Evolutionary conservation across 2,113 vertebrate genomes (phyloP), one percentile per base, ranked within the genome.

Genomic region (Oryzias curvinotus): DNA sequence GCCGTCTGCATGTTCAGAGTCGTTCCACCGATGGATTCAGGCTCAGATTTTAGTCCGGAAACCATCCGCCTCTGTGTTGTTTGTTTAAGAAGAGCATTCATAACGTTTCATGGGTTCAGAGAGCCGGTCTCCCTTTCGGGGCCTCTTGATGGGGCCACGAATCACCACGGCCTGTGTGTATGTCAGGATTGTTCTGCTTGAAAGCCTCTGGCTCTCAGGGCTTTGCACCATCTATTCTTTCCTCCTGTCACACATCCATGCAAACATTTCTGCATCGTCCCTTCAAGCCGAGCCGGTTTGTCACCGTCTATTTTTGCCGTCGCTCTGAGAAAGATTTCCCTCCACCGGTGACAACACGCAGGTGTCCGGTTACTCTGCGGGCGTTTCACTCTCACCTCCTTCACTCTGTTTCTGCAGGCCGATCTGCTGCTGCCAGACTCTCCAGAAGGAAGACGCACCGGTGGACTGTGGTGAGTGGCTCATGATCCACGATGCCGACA

Each of bases 381-480:
- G 48, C 18, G 19, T 71, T 56, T 54, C 51, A 12, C 36, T 1
- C 19, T 57, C 41, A 43, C 41, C 21, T 53, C 21, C 19, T 56
- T 46, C 41, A 55, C 18, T 73, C 28, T 63, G 25, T 58, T 77
- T 3, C 64, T 18, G 4, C 15, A 47, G 1, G 57, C 66, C 13
- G 65, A 54, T 79, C 47, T 75, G 25, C 83, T 85, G 26, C 81
- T 91, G 91, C 82, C 84, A 52, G 86, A 87, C 1, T 88, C 85
- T 30, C 80, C 87, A 65, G 90, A 91, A 26, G 88, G 86, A 72
- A 66, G 84, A 58, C 88, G 90, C 70, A 87, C 82, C n/a, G 90
- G 90, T 61, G 91, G 91, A 81, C 78, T 91, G 30, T 91, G 89
- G 89, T 92, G 87, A 88, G 71, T 79, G 53, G 23, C 16, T 52